Percentiles rank a stretch among this genome's conserved stretches.
These are phyloP conservation scores for Pomatorhinus ruficollis DNA, from an alignment of 2,113 vertebrate genomes.

Conservation along the genomic window DNA sequence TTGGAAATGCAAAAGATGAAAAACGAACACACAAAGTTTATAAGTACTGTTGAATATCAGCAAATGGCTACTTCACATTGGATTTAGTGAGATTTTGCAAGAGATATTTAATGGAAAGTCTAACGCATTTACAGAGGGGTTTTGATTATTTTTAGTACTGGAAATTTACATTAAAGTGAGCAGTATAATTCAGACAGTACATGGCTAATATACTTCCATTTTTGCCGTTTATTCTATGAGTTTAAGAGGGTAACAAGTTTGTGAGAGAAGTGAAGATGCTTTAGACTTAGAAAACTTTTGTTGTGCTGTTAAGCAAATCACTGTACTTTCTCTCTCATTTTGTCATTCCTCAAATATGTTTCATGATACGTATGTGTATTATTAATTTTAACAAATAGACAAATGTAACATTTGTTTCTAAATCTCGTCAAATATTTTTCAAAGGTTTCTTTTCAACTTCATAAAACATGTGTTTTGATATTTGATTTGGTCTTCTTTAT, in stretches of 20 bases:
- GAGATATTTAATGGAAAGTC: not conserved
- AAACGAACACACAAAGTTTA: not conserved
- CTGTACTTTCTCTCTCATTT: not conserved
- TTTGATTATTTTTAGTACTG: not conserved
- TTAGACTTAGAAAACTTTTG: not conserved
- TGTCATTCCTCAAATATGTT: not conserved
- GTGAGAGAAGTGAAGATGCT: not conserved
- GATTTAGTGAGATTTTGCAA: not conserved
- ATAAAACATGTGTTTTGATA: not conserved
- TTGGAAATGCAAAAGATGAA: not conserved
- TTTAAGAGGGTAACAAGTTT: not conserved
- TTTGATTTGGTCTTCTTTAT: not conserved
- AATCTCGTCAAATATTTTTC: not conserved
- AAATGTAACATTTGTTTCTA: not conserved
- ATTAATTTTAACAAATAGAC: not conserved
- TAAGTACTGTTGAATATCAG: not conserved
- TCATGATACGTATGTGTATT: not conserved
- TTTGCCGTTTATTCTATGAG: not conserved
- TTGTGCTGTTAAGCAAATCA: not conserved
- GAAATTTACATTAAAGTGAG: not conserved
- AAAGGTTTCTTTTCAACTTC: not conserved
- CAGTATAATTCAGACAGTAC: not conserved
- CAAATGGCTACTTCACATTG: not conserved
- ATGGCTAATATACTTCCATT: not conserved
- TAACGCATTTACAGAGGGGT: not conserved